Base-by-base conservation (phyloP, 2,113 vertebrate species). In the Tachysurus fulvidraco region DNA sequence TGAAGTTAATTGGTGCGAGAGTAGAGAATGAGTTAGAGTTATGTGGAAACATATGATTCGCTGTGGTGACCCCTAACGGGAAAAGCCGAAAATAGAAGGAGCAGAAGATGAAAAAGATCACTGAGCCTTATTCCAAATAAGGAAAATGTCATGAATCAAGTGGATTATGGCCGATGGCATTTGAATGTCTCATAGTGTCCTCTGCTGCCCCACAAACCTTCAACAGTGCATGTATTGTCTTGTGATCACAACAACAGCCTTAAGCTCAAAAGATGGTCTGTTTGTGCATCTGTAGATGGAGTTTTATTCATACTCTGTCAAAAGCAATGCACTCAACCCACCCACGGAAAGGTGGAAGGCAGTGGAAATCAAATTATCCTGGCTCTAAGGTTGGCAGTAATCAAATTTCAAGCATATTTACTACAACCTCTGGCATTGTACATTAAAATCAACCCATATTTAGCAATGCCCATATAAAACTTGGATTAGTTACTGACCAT, bases 341-440 rank as follows among this genome's bases (percentile, higher is more conserved):
- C 57, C 57, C 80, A 62, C 21, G 41, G 65, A 73, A 71, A 81
- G 16, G 64, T 81, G 59, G 16, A 60, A 81, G 65, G 65, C 64
- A 1, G 54, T 17, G 64, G 21, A 10, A 86, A 87, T 77, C 21
- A 21, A 86, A 81, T 81, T 86, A 86, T 60, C 5, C 21, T 54
- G 9, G 14, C 79, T 64, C 25, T 76, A 60, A 80, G n/a, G 41
- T 87, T 44, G 28, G 30, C 46, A 30, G 44, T 83, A 87, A 83
- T 76, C 19, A 9, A 82, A 36, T 86, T 62, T 14, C 52, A 36
- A 81, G n/a, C 79, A 71, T 81, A 80, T 73, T 81, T 64, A 83
- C 80, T 81, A 76, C 69, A 83, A 76, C 21, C 3, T 30, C 52
- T 36, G 67, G 25, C 57, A 76, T 16, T 36, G 30, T 41, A 25